Conservation (phyloP, 2,113 vertebrate genomes). For the Hepsetus odoe region DNA sequence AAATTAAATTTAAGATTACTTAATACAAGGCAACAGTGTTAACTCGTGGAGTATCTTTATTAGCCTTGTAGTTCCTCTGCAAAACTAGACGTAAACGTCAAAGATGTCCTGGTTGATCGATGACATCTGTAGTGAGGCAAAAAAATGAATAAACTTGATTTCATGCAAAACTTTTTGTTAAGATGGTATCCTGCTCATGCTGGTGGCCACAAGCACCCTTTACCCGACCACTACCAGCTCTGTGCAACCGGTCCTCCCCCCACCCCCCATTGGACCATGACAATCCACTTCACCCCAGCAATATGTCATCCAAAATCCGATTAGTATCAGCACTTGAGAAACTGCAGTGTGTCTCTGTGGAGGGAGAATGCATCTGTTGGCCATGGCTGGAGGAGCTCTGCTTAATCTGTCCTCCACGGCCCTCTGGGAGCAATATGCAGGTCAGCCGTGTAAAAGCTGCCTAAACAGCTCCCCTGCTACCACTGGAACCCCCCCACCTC, state of each 20-base stretch:
- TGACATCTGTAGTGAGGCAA: too few species aligned
- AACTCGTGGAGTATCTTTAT: too few species aligned
- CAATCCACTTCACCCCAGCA: slow-evolving; percentile 84
- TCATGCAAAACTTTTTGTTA: background rate
- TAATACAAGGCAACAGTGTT: too few species aligned
- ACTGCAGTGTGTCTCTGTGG: slow-evolving; percentile 63
- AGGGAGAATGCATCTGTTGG: slow-evolving; percentile 69
- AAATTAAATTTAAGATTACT: too few species aligned
- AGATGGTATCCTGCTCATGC: background rate
- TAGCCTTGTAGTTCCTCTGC: too few species aligned
- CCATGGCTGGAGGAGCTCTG: slow-evolving; percentile 35
- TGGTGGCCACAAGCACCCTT: background rate
- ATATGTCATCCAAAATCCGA: slow-evolving; percentile 87
- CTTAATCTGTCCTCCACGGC: slow-evolving; percentile 48
- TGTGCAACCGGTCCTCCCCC: background rate
- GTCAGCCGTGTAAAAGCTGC: slow-evolving; percentile 51
- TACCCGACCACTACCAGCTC: background rate
- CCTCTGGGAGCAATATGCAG: slow-evolving; percentile 45
- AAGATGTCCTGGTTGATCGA: too few species aligned
- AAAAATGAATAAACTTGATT: background rate
- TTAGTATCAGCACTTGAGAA: slow-evolving; percentile 90
- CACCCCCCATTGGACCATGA: slow-evolving; percentile 73
- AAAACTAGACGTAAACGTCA: too few species aligned
- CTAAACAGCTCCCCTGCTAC: slow-evolving; percentile 33
- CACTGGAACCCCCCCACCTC: background rate